A percentile compares a stretch with the other conserved stretches of the same genome.
Conservation (phyloP, 2,113 vertebrate species). For the Elephantulus edwardii region DNA sequence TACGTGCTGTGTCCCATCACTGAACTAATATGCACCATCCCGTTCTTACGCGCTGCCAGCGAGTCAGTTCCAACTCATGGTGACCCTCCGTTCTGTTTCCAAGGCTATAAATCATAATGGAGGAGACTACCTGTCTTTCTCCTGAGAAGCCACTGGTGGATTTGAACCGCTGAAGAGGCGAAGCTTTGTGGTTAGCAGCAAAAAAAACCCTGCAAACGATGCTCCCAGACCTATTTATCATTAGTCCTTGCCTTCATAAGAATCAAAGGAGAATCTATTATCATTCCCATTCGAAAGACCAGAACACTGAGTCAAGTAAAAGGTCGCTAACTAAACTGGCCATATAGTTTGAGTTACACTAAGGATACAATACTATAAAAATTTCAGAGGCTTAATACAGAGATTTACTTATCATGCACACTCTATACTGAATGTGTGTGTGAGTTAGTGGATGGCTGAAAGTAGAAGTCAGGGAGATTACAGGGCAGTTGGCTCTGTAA, state of each 20-base stretch:
- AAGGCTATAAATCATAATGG: too few species aligned
- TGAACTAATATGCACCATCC: neutral
- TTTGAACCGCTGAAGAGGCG: too few species aligned
- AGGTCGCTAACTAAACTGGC: conserved; percentile 15
- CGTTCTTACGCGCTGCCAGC: too few species aligned
- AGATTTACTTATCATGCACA: neutral
- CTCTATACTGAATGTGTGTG: neutral
- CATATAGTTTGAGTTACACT: neutral
- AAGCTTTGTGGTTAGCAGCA: too few species aligned
- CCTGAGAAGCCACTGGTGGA: too few species aligned
- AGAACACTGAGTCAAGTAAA: neutral
- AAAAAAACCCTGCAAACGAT: too few species aligned
- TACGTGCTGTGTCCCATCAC: neutral
- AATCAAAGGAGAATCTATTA: conserved; percentile 25
- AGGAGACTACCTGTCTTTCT: too few species aligned
- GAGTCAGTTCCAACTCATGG: too few species aligned
- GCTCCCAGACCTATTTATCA: too few species aligned
- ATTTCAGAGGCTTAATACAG: neutral
- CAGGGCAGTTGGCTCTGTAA: neutral
- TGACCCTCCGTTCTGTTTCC: too few species aligned
- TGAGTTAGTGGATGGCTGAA: neutral
- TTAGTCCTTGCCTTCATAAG: too few species aligned
- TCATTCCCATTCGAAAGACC: neutral
- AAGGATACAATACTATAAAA: neutral
- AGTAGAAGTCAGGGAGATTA: neutral